Base-by-base conservation (phyloP, 2,888 invertebrate genomes). In the Boloria selene region DNA sequence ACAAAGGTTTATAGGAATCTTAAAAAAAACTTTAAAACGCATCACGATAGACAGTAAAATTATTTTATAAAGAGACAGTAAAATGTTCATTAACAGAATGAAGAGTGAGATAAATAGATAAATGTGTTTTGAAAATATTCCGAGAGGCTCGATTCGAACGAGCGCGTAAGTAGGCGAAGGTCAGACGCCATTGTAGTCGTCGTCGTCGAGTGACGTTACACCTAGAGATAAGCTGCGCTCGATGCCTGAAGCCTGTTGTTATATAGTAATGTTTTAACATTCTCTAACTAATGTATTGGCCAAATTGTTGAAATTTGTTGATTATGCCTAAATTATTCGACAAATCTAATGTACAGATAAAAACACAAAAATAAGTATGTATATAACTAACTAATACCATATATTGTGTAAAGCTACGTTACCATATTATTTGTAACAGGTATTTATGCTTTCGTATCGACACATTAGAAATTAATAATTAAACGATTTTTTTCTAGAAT, bases 101-200 rank as follows among this genome's bases (percentile, higher is more conserved):
- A 68, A 70, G 69, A 72, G 71, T 64, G 70, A 74, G 73, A 73
- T 64, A 63, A 70, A 69, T 66, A 70, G 60, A 72, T 68, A 68
- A 71, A 70, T 61, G 67, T 70, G 83, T 85, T 86, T 87, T 85
- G 81, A 86, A 88, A 85, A 88, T 86, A 90, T 87, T 82, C 82
- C 75, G 80, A 82, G 84, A 82, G 79, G 81, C 81, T 84, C 84
- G 89, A 84, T 87, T 73, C 86, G 81, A 88, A 81, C 84, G 87
- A 89, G 79, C 83, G 87, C 75, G 74, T 88, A 91, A 87, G 85
- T 91, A 86, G 91, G 91, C 86, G 87, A 91, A 91, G 91, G 91
- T 89, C 86, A 83, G 72, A 68, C 82, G 84, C 87, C 86, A 90
- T 88, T 89, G 89, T 90, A 80, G 81, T 82, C 81, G 78, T 80